A percentile compares a stretch with the other conserved stretches of the same genome.
These are phyloP conservation scores for Agrochola lota DNA, from an alignment of 2,888 invertebrate genomes.

Conservation along the genomic window DNA sequence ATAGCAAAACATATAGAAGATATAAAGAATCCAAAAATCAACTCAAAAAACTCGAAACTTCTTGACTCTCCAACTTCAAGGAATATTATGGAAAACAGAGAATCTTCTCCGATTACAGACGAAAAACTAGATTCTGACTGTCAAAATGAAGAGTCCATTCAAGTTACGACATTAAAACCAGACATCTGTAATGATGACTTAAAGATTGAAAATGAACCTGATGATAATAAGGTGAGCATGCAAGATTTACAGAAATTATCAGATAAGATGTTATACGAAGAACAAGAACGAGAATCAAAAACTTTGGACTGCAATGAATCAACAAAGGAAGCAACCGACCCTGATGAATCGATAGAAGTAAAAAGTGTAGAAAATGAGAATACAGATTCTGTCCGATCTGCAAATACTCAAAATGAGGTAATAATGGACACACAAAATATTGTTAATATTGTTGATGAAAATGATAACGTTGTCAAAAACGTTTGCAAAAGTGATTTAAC, in stretches of 20 bases:
- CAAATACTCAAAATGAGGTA: conserved; percentile 14
- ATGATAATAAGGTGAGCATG: conserved; percentile 56
- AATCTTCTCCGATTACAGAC: conserved; percentile 1
- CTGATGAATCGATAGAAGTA: background rate
- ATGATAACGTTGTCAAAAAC: conserved; percentile 4
- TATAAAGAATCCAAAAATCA: conserved; percentile 61
- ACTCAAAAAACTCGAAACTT: conserved; percentile 10
- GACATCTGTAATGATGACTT: conserved; percentile 6
- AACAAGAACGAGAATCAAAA: conserved; percentile 56
- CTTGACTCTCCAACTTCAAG: background rate
- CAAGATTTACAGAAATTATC: conserved; percentile 81
- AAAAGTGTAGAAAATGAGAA: conserved; percentile 11
- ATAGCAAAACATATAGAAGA: conserved; percentile 70
- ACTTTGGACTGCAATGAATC: conserved; percentile 32
- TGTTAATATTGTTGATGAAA: conserved; percentile 5
- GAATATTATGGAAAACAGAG: conserved; percentile 30
- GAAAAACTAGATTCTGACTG: conserved; percentile 31
- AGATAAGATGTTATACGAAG: conserved; percentile 74
- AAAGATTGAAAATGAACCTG: conserved; percentile 13
- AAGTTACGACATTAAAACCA: conserved; percentile 35
- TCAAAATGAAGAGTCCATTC: conserved; percentile 31
- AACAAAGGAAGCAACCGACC: conserved; percentile 5
- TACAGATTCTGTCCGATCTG: conserved; percentile 32
- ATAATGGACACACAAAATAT: conserved; percentile 15
- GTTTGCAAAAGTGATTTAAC: conserved; percentile 36